A percentile compares a stretch with the other conserved stretches of the same genome.
phyloP scores from a whole-genome alignment of 2,113 vertebrate genomes.

The Leptocoma aspasia region DNA sequence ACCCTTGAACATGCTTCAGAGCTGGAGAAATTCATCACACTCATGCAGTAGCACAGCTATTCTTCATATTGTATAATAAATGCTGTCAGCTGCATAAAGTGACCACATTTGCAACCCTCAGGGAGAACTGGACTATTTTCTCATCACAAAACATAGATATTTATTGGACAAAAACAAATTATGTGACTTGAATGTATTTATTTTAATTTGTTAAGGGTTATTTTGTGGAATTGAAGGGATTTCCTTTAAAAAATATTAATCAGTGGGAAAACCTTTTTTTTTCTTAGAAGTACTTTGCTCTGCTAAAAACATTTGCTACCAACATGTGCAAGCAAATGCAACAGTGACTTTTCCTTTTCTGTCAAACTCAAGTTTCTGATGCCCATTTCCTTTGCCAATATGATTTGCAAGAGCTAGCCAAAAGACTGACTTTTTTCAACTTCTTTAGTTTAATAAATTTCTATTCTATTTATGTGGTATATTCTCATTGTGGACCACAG shows the following conservation, averaged over 20 bases:
- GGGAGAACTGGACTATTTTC: neutral
- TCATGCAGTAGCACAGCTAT: neutral
- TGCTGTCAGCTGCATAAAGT: constrained; percentile 11
- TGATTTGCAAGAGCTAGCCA: neutral
- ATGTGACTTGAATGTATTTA: neutral
- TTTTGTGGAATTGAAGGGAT: neutral
- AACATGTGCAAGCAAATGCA: neutral
- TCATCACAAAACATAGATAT: neutral
- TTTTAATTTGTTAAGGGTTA: neutral
- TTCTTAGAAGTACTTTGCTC: neutral
- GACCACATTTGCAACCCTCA: neutral
- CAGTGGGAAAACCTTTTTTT: neutral
- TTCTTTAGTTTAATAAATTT: neutral
- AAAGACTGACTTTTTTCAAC: neutral
- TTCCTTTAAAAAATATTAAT: neutral
- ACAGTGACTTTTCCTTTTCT: neutral
- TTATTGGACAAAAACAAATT: constrained; percentile 3
- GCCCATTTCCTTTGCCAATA: neutral
- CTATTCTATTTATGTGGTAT: neutral
- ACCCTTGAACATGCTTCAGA: neutral
- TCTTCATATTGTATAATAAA: constrained; percentile 47
- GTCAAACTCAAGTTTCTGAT: neutral
- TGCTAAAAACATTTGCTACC: neutral
- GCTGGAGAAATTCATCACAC: neutral
- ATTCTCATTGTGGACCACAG: neutral